phyloP scores from a whole-genome alignment of 2,797 vertebrate genomes.

The Parambassis ranga region DNA sequence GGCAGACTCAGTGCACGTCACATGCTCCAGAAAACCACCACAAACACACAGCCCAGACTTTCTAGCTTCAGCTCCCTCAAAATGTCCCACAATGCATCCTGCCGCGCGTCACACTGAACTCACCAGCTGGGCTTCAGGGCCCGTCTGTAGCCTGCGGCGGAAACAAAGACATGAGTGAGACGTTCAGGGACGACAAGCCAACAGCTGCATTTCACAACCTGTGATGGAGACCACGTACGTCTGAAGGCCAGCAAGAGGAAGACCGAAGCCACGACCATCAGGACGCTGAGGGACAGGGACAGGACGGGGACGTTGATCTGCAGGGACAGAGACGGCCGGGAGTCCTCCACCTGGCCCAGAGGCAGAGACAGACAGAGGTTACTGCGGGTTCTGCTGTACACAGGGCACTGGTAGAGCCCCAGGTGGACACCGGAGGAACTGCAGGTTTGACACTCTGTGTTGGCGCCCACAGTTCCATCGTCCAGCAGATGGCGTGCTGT shows the following conservation, averaged over 20 bases:
- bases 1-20: rapidly evolving
- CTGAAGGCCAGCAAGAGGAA: conserved; percentile 72
- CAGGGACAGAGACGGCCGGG: conserved; percentile 67
- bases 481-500: too few species aligned
- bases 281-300: conserved; percentile 70
- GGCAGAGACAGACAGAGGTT: not conserved
- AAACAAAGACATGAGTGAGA: not conserved
- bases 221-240: conserved; percentile 54
- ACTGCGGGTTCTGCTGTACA: too few species aligned
- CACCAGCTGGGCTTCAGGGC: conserved; percentile 71
- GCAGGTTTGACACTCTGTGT: too few species aligned
- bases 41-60: too few species aligned
- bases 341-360: conserved; percentile 67
- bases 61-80: too few species aligned
- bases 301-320: conserved; percentile 77
- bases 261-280: conserved; percentile 57
- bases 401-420: too few species aligned
- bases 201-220: not conserved
- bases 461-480: too few species aligned
- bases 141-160: conserved; percentile 63
- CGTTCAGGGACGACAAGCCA: too few species aligned
- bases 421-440: too few species aligned
- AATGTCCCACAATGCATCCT: too few species aligned
- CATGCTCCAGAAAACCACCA: not conserved
- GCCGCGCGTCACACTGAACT: conserved; percentile 24